Base-by-base conservation (phyloP, 2,888 invertebrate species). In the Drosophila anceps region DNA sequence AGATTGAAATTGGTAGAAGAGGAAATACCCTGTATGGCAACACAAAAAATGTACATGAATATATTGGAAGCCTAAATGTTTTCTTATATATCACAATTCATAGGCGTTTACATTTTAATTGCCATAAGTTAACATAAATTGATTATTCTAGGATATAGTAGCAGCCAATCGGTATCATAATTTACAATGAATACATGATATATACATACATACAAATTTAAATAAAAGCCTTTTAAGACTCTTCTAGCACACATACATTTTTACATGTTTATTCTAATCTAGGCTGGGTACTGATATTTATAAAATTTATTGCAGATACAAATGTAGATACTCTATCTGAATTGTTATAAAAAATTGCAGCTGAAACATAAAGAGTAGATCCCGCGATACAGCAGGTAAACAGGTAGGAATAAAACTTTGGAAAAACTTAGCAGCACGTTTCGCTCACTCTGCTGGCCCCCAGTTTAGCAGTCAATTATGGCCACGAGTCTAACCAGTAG, bases 391-490 rank as follows among this genome's bases (percentile, higher is more conserved):
- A 20, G 39, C 27, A 61, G 37, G 55, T 43, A 43, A 37, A 37
- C 41, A 31, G 46, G 48, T 59, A 39, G 50, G 13, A 35, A 31
- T 59, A 64, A 53, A 43, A 31, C 54, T 43, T 58, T 39, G 18
- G 18, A 31, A 35, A 44, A 61, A 61, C 50, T 53, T 31, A 29
- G 35, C 51, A 24, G 44, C 57, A 58, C 58, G 44, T 58, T 44
- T 31, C 18, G 29, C 13, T 29, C 18, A 33, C 33, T 24, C 12
- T 51, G 51, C 24, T 20, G 33, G 53, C 39, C 62, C 65, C 51
- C 39, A 39, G 24, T 41, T 66, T 29, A 67, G 41, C 27, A 68
- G 63, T 57, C 61, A 77, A 77, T 77, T 77, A 77, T 62, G 51
- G 53, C 62, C 50, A 59, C 18, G 29, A n/a, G 27, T 57, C 43